Base-by-base conservation (phyloP, 64 coral and sea anemone genomes). In the Astreopora myriophthalma region DNA sequence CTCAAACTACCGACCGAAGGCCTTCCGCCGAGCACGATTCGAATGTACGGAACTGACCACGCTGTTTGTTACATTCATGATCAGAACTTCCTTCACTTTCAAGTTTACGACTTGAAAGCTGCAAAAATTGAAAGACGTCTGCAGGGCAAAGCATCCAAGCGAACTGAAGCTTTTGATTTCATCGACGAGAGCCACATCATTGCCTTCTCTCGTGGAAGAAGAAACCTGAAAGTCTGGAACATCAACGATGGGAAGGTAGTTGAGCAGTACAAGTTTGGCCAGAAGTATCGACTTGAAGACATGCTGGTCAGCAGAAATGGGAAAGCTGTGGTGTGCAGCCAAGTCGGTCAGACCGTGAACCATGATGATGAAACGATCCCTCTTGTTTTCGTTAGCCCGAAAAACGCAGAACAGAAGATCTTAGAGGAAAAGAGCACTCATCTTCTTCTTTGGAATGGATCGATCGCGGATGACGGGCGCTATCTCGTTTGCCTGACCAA, bases 11-110 rank as follows among this genome's bases (percentile, higher is more conserved):
- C 29, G n/a, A 48, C 49, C n/a, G 14, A 83, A 83, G 57, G 36
- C 14, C 11, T 68, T 29, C 60, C 49, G 14, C 91, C 82, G 33
- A 74, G 11, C 27, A 23, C 71, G 24, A 40, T 94, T 44, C 38
- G 74, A 35, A 94, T 94, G 85, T 61, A 69, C 34, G 79, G 64
- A 31, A 27, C 71, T 40, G 19, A 71, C 22, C 30, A 52, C 8
- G 91, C 48, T 20, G 91, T 93, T 76, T 82, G 91, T 11, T 93
- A 46, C 25, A 87, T 93, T 17, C 84, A 93, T 61, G 91, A 93
- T 85, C 27, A 48, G 35, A 69, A 92, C 2, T 73, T 35, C 13
- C 69, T 84, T 34, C 89, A 85, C 25, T 92, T 67, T 22, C 66
- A 70, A 52, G 89, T 92, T 25, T 92, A 73, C 16, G 28, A 92